Base-by-base conservation (phyloP, 1,140 invertebrate species). In the Patella vulgata region DNA sequence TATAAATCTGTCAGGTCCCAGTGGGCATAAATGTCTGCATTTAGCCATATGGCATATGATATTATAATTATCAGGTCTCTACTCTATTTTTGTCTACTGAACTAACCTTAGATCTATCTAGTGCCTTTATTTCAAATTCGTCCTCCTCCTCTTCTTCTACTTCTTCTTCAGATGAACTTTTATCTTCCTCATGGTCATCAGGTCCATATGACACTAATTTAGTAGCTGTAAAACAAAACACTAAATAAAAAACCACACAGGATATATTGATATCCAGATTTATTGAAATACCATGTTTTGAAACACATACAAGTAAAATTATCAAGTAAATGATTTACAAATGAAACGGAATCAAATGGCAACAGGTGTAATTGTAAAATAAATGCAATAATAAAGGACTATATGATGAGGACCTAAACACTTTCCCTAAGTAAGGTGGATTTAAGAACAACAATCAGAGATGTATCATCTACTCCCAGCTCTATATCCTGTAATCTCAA, bases 191-290 rank as follows among this genome's bases (percentile, higher is more conserved):
- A 3, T 73, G 48, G 14, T 76, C 75, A 74, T 80, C 78, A 23
- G 70, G 57, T 30, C 53, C 71, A 68, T 83, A 83, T 4, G 81
- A 82, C 23, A 82, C 81, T n/a, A 88, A 87, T 66, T 89, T 87
- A 44, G 87, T 87, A 66, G 89, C 84, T 87, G 61, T 39, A 36
- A 68, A 48, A 47, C 44, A 54, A 33, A 51, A 23, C 36, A 30
- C 33, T 23, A 51, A 19, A 23, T 51, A 36, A 39, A 2, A 11
- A 51, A 1, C n/a, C n/a, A 11, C 17, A 33, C 53, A 6, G 21
- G 59, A 77, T 76, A 75, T 73, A 78, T 77, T 77, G 63, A 86
- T 77, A 60, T 85, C 77, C 66, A 83, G 86, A 30, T 27, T 86
- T 79, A 23, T 85, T 78, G 65, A 80, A 6, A 47, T 25, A 17